Conservation (phyloP, 2,888 invertebrate genomes). For the Cordilura impudica region DNA sequence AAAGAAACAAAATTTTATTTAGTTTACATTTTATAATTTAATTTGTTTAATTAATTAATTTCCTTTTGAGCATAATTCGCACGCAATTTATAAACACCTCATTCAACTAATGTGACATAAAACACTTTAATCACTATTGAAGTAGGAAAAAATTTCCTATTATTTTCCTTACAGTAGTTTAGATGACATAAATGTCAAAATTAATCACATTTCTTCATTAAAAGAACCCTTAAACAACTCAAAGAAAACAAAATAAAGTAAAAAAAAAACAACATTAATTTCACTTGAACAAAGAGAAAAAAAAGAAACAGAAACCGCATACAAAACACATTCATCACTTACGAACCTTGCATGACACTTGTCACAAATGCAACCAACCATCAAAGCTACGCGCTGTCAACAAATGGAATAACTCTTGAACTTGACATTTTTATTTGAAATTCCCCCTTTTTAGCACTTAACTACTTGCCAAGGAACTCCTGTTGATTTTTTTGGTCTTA, state of each 20-base stretch:
- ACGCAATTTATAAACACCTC: no score
- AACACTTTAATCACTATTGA: not conserved
- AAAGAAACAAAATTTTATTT: no score
- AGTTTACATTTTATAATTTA: no score
- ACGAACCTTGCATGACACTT: not conserved
- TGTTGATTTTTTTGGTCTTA: no score
- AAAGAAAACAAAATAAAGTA: not conserved
- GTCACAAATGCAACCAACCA: slow-evolving; percentile 15
- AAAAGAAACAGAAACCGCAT: not conserved
- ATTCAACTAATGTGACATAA: not conserved
- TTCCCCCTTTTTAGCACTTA: not conserved
- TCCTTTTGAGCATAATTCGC: no score
- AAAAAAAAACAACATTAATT: slow-evolving; percentile 6
- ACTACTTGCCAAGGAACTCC: slow-evolving; percentile 1
- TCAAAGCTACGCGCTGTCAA: slow-evolving; percentile 10
- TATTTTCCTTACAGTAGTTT: not conserved
- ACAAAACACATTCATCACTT: slow-evolving; percentile 15
- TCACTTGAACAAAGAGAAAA: not conserved
- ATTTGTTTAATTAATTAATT: no score
- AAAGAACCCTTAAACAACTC: not conserved
- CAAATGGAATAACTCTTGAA: slow-evolving; percentile 36
- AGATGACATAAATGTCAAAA: slow-evolving; percentile 31
- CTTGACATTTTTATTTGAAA: slow-evolving; percentile 20
- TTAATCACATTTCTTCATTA: slow-evolving; percentile 31
- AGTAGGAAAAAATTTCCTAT: not conserved